A percentile compares a stretch with the other conserved stretches of the same genome.
Evolutionary conservation across 2,888 invertebrate species (phyloP).

Genomic region (Scaptodrosophila latifasciaeformis): DNA sequence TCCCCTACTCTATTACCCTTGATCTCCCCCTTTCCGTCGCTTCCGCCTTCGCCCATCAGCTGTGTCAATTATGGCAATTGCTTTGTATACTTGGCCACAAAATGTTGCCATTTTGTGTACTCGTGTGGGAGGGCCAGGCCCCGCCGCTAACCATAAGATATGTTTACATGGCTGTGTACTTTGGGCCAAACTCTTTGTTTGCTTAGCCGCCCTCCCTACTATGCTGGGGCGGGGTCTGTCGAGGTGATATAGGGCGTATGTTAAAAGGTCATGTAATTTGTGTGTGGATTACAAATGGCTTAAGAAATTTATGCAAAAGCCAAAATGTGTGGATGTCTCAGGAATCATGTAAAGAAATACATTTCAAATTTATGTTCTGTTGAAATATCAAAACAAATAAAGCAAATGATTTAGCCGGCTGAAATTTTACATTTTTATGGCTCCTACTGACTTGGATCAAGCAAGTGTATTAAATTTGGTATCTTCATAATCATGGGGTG

Average conservation of each 20-base stretch:
- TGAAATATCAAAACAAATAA: no score
- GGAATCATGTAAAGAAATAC: no score
- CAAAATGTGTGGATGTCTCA: not conserved
- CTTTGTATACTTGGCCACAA: constrained; percentile 55
- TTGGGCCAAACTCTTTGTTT: not conserved
- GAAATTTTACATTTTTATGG: no score
- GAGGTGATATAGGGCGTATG: not conserved
- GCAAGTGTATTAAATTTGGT: no score
- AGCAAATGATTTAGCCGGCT: no score
- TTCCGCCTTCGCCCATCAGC: constrained; percentile 11
- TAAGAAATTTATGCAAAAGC: not conserved
- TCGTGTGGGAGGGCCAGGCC: no score
- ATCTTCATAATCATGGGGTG: no score
- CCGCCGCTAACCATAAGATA: constrained; percentile 46
- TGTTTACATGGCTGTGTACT: constrained; percentile 25
- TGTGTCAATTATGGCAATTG: constrained; percentile 60
- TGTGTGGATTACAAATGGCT: not conserved
- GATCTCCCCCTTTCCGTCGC: not conserved
- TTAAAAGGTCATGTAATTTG: not conserved
- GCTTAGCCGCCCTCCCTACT: not conserved
- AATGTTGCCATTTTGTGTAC: constrained; percentile 49
- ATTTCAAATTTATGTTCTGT: no score
- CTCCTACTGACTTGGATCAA: no score
- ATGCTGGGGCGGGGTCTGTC: not conserved
- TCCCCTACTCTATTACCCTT: not conserved